Evolutionary conservation across 2,113 vertebrate species (phyloP).

Genomic region (Parus major): DNA sequence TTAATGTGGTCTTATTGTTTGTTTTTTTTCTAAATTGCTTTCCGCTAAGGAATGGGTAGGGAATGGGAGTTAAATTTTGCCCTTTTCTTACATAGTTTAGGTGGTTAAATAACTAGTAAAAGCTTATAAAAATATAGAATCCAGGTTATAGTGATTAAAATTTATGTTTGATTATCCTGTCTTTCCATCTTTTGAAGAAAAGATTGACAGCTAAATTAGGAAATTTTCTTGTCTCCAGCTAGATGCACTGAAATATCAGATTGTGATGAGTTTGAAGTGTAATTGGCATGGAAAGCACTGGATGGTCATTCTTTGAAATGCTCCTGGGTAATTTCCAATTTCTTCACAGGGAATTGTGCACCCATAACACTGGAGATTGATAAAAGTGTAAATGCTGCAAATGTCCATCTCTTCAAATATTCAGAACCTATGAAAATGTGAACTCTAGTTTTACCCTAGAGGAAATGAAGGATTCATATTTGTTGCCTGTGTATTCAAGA

Average conservation of each 20-base stretch:
- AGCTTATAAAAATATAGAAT: neutral
- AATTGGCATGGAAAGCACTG: neutral
- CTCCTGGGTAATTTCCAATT: neutral
- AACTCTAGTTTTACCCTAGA: neutral
- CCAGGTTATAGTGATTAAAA: neutral
- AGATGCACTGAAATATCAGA: neutral
- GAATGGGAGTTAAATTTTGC: neutral
- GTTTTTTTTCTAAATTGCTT: neutral
- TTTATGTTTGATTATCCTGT: neutral
- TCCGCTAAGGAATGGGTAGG: neutral
- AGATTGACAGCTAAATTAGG: neutral
- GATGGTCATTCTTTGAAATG: neutral
- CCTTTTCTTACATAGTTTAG: neutral
- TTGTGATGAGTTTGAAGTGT: neutral
- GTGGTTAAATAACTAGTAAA: neutral
- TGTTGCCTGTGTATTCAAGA: neutral
- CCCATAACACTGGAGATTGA: neutral
- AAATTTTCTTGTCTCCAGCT: neutral
- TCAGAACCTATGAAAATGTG: neutral
- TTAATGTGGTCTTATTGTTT: neutral
- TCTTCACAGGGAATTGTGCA: neutral
- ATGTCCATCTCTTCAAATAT: neutral
- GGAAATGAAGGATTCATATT: neutral
- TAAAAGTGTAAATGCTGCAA: neutral
- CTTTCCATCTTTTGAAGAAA: neutral